Conservation (phyloP, 2,888 invertebrate species). For the Tortricodes alternella region DNA sequence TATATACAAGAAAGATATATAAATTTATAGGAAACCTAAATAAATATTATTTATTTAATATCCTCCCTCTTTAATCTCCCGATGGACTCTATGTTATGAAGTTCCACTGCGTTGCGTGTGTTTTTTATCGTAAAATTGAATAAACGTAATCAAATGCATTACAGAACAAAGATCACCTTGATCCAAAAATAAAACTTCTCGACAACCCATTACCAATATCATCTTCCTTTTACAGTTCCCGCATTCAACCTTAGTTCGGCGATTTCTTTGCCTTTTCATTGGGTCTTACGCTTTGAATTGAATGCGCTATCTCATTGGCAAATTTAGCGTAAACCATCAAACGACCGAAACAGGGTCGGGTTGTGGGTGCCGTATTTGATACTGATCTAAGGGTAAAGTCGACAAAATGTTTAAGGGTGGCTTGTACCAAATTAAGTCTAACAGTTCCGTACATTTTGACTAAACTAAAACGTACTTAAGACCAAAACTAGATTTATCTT, state of each 20-base stretch:
- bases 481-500: too few species aligned
- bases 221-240: background rate
- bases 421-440: too few species aligned
- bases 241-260: slow-evolving; percentile 10
- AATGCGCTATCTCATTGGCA: slow-evolving; percentile 32
- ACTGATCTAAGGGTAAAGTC: too few species aligned
- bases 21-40: too few species aligned
- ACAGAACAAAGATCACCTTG: background rate
- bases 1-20: too few species aligned
- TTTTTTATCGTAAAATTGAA: too few species aligned
- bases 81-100: too few species aligned
- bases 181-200: background rate
- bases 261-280: slow-evolving; percentile 16
- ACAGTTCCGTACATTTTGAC: too few species aligned
- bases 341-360: slow-evolving; percentile 14
- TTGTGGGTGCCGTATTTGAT: background rate
- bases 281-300: slow-evolving; percentile 28
- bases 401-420: too few species aligned
- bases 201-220: slow-evolving; percentile 9
- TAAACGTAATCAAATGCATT: background rate
- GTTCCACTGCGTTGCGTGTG: background rate
- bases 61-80: too few species aligned
- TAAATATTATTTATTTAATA: too few species aligned
- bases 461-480: too few species aligned
- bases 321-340: slow-evolving; percentile 36